Evolutionary conservation across 2,113 vertebrate species (phyloP).

Genomic region (Oncorhynchus keta): DNA sequence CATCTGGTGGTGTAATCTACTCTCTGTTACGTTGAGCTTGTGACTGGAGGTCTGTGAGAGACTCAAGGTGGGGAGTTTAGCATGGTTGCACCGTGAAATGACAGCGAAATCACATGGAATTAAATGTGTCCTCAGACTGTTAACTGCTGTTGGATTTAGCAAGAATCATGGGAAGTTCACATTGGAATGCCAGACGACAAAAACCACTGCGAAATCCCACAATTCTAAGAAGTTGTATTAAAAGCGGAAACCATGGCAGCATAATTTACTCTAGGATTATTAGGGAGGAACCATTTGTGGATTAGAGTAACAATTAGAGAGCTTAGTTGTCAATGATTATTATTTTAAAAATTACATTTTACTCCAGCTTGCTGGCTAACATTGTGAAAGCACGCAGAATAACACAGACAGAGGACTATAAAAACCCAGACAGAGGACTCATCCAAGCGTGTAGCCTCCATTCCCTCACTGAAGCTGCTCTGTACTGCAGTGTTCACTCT

Average conservation of each 20-base stretch:
- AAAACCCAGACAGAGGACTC: background rate
- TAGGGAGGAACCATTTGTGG: constrained; percentile 2
- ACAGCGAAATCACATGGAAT: background rate
- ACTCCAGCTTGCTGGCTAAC: background rate
- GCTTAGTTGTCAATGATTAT: background rate
- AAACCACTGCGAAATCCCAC: background rate
- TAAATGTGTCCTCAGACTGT: background rate
- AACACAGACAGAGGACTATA: background rate
- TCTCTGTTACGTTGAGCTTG: background rate
- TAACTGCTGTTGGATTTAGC: background rate
- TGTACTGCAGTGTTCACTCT: background rate
- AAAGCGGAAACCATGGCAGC: background rate
- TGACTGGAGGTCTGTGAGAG: background rate
- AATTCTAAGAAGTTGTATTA: constrained; percentile 9
- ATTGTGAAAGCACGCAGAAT: background rate
- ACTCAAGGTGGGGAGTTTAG: background rate
- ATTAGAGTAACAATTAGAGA: background rate
- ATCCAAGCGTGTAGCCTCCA: background rate
- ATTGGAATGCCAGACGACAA: background rate
- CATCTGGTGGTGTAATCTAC: background rate
- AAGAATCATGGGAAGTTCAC: background rate
- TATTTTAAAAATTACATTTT: background rate
- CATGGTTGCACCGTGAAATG: background rate
- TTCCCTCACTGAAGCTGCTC: background rate
- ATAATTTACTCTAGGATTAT: constrained; percentile 3